phyloP scores from a whole-genome alignment of 2,113 vertebrate genomes.

The Marmota monax region DNA sequence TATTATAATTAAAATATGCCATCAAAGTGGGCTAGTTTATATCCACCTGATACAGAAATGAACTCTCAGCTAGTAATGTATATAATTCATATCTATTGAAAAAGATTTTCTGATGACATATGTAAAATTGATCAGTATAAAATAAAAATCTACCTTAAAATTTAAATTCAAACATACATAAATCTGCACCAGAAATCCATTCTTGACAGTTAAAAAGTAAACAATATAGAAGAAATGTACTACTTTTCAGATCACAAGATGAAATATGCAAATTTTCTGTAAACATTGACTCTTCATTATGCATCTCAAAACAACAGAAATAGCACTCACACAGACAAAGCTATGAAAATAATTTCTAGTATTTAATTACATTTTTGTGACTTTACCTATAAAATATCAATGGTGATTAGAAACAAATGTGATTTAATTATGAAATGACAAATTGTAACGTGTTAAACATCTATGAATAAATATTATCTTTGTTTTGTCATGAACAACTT shows the following conservation, averaged over 20 bases:
- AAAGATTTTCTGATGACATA: background rate
- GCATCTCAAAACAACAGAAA: conserved; percentile 64
- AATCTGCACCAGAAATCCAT: background rate
- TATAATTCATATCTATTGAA: conserved; percentile 65
- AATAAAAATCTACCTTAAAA: conserved; percentile 16
- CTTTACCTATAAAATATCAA: conserved; percentile 30
- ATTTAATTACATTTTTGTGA: conserved; percentile 41
- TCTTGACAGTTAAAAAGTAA: background rate
- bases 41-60: conserved; percentile 62
- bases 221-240: background rate
- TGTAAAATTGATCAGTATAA: conserved; percentile 27
- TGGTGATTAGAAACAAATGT: conserved; percentile 66
- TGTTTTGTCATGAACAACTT: background rate
- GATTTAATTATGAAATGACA: conserved; percentile 63
- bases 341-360: conserved; percentile 48
- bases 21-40: conserved; percentile 73
- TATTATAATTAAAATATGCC: conserved; percentile 82
- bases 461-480: background rate
- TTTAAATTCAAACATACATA: conserved; percentile 52
- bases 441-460: conserved; percentile 30
- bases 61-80: conserved; percentile 79
- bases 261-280: conserved; percentile 56
- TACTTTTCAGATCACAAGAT: conserved; percentile 24
- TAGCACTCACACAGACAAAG: conserved; percentile 66
- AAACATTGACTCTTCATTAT: conserved; percentile 61